Base-by-base conservation (phyloP, 2,113 vertebrate genomes). In the Alethe castanea region DNA sequence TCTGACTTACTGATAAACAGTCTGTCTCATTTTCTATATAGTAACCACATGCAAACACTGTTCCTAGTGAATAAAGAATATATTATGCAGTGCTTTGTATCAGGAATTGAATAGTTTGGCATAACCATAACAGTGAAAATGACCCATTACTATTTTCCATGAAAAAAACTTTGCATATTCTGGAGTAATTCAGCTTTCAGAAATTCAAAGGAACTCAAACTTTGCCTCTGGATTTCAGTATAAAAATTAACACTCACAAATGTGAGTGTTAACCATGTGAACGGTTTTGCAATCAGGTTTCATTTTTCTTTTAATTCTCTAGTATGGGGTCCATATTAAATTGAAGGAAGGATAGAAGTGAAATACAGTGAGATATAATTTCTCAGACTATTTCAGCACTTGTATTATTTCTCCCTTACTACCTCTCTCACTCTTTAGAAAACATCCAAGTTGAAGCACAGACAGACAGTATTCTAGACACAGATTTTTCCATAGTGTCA, bases 361-460 rank as follows among this genome's bases (percentile, higher is more conserved):
- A 65, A 74, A 36, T 14, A 42, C 6, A 50, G 17, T 9, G 4
- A 87, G 52, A 72, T 69, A 24, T 77, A 83, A 73, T 61, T 89
- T n/a, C 19, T 92, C 18, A 62, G 52, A 25, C 28, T 48, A 8
- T 40, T 69, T 78, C 36, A 83, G 19, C 48, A 70, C 28, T 73
- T 61, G 14, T 73, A 57, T 72, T 52, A 19, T 35, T 10, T 53
- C 25, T 73, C 28, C 8, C 25, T 84, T 56, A 24, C 28, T 73
- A n/a, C 19, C 17, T 61, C 81, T 57, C 31, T 79, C 0, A 0
- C 6, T 61, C 2, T 0, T 31, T 66, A 56, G 22, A 62, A 57
- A 78, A 45, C 25, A 73, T 23, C 35, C 35, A 64, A 33, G 8
- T 11, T 69, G 50, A 45, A 79, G 53, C 16, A 76, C 2, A 17